phyloP scores from a whole-genome alignment of 1,140 invertebrate genomes.

The Caenorhabditis remanei region DNA sequence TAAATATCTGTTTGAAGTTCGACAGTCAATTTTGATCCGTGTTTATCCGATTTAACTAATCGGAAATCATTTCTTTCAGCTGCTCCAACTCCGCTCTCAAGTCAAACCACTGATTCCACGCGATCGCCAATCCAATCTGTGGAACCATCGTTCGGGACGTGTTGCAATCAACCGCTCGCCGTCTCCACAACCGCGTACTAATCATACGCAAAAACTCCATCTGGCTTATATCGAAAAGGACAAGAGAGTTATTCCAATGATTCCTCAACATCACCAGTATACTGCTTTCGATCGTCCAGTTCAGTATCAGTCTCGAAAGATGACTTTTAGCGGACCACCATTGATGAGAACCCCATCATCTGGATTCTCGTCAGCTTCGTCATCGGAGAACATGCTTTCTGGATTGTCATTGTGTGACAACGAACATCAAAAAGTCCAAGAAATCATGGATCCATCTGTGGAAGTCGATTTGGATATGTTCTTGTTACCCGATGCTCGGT shows the following conservation, averaged over 20 bases:
- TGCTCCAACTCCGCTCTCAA: conserved; percentile 31
- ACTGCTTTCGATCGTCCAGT: background rate
- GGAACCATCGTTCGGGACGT: too few relatives aligned
- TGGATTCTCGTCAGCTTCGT: conserved; percentile 27
- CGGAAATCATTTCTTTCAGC: background rate
- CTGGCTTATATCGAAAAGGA: conserved; percentile 17
- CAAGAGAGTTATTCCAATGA: conserved; percentile 10
- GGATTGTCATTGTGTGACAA: background rate
- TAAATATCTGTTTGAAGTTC: too few relatives aligned
- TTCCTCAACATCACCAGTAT: conserved; percentile 1
- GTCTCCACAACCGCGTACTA: background rate
- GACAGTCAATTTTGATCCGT: too few relatives aligned
- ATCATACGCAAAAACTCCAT: background rate
- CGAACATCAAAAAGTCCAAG: background rate
- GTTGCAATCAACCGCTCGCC: too few relatives aligned
- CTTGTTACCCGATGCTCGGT: background rate
- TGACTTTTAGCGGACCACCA: background rate
- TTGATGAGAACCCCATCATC: conserved; percentile 31
- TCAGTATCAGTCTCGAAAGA: background rate
- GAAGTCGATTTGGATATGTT: conserved; percentile 31
- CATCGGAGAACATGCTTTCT: conserved; percentile 33
- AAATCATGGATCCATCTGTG: conserved; percentile 20
- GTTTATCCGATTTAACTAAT: too few relatives aligned
- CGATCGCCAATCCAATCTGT: background rate
- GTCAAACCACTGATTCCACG: background rate